Percentiles rank a stretch among this genome's conserved stretches.
Evolutionary conservation across 2,113 vertebrate genomes (phyloP).

Genomic region (Hemichromis elongatus): DNA sequence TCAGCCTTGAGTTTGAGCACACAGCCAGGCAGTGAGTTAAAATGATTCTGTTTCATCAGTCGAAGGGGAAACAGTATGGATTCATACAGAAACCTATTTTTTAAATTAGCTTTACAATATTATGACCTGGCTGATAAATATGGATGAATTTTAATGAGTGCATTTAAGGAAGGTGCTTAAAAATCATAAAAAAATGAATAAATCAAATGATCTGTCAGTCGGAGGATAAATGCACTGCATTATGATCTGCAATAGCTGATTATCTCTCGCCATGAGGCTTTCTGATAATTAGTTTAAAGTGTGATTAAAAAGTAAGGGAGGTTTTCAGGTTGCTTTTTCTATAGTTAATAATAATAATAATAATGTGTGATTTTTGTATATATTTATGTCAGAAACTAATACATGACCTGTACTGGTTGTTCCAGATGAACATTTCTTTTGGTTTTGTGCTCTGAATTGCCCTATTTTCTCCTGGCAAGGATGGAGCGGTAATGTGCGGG

Average conservation of each 20-base stretch:
- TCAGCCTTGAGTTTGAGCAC: constrained; percentile 31
- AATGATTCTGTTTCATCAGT: background rate
- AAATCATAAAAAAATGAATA: background rate
- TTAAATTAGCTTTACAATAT: background rate
- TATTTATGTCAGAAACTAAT: background rate
- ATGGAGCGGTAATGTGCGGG: constrained; percentile 32
- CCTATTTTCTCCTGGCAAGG: constrained; percentile 25
- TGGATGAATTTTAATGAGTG: background rate
- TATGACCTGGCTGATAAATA: background rate
- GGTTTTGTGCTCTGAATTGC: background rate
- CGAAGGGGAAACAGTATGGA: background rate
- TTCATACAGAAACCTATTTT: background rate
- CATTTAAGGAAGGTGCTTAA: background rate
- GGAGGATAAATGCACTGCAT: background rate
- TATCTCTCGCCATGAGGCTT: background rate
- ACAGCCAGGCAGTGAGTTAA: background rate
- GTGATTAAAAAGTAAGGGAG: background rate
- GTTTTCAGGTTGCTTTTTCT: background rate
- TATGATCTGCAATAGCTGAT: background rate
- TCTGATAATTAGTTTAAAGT: background rate
- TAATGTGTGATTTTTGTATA: background rate
- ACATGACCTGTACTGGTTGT: background rate
- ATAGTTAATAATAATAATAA: background rate
- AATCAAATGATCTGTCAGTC: background rate
- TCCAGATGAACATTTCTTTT: background rate